Conservation (phyloP, 2,113 vertebrate species). For the Rallus limicola region DNA sequence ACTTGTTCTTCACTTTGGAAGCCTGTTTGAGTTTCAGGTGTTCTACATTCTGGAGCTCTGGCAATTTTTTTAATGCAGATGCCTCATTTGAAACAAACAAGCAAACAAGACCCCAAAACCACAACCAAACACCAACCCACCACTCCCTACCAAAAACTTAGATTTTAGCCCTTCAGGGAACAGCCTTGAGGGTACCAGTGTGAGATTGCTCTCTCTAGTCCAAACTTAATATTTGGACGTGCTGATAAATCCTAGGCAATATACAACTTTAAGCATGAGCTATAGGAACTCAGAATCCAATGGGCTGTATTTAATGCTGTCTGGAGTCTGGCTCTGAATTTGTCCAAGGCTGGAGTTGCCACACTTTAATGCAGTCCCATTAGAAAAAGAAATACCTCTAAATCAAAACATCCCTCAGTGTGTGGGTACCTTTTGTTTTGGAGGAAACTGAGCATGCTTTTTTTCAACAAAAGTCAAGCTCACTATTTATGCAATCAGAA, state of each 20-base stretch:
- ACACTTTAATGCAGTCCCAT: neutral
- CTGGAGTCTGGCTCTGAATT: neutral
- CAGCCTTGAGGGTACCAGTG: neutral
- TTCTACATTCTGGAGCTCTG: neutral
- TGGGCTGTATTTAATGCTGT: neutral
- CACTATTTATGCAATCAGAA: slow-evolving; percentile 35
- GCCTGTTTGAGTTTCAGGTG: neutral
- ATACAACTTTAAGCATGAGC: accelerated
- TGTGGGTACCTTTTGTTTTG: no score
- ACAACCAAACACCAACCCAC: no score
- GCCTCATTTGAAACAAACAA: neutral
- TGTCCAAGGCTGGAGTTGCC: neutral
- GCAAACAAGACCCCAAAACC: no score
- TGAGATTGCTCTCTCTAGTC: neutral
- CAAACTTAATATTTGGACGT: accelerated
- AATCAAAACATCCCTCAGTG: neutral
- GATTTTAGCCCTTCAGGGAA: neutral
- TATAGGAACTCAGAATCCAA: neutral
- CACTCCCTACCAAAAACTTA: no score
- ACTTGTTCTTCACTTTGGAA: neutral
- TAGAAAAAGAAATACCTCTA: neutral
- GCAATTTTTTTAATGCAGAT: neutral
- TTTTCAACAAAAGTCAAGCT: neutral
- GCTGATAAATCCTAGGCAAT: neutral
- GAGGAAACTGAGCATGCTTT: neutral